Evolutionary conservation across 2,888 invertebrate species (phyloP), one percentile per base, ranked within the genome.

Genomic region (Ochropleura leucogaster): DNA sequence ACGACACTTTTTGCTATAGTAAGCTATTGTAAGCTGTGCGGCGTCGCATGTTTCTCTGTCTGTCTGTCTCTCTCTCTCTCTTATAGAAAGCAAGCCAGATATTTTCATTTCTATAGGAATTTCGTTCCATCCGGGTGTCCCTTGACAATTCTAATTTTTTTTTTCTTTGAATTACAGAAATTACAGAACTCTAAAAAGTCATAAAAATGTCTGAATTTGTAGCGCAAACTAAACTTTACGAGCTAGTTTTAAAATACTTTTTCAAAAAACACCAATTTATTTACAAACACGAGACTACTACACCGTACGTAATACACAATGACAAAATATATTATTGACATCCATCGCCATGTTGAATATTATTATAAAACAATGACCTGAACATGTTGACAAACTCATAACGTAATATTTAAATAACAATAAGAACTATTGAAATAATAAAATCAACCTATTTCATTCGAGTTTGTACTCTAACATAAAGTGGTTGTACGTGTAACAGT

Each of bases 351-450:
- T 59, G 10, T 30, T 75, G 63, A 62, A 66, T 80, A 47, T 59
- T 63, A 53, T 53, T 49, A 40, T 20, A 16, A n/a, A 68, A 20
- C 42, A 46, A 68, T 16, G 77, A 20, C 7, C 40, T 51, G 10
- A 20, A 46, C 16, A 66, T 57, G 30, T 75, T 70, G 69, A 76
- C 53, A 81, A 75, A 80, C 62, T 59, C 47, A 18, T n/a, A 42
- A 18, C 20, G 40, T 67, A 9, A 59, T 20, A 12, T 40, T 40
- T 51, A 51, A 67, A 67, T 59, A 77, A 60, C 12, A 68, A 57
- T 59, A 42, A 20, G 2, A 68, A n/a, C 7, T 18, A 53, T 0
- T 68, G 9, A 16, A 53, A n/a, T 30, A 47, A 53, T 44, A 10
- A 16, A 42, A 53, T 42, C 16, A 9, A 57, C 7, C n/a, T 18